A percentile compares a stretch with the other conserved stretches of the same genome.
Conservation (phyloP, 2,797 vertebrate species). For the Diceros bicornis region DNA sequence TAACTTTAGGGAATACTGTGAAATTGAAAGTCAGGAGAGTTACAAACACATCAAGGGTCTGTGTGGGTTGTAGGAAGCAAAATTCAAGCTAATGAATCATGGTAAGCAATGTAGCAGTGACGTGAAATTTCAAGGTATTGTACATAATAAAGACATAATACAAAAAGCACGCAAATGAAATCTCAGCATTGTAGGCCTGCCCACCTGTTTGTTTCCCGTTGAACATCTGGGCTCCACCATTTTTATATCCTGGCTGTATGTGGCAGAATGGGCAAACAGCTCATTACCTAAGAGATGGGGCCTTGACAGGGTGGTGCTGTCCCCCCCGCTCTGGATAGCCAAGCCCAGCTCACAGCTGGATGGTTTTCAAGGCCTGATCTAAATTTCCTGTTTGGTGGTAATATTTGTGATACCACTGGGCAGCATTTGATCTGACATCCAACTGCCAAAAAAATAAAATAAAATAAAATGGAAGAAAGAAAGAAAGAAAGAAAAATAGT, state of each 20-base stretch:
- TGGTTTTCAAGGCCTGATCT: background rate
- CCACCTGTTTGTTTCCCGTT: background rate
- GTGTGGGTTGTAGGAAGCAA: background rate
- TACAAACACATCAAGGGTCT: background rate
- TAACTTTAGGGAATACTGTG: background rate
- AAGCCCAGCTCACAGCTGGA: background rate
- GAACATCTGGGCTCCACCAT: background rate
- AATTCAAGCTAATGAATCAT: background rate
- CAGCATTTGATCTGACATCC: background rate
- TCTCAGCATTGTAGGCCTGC: background rate
- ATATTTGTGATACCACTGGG: background rate
- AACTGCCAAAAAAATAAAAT: background rate
- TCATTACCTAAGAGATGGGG: background rate
- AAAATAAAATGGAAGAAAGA: background rate
- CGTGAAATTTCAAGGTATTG: background rate
- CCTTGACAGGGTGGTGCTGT: rapidly evolving
- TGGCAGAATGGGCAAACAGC: background rate
- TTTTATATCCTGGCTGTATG: background rate
- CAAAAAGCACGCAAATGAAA: background rate
- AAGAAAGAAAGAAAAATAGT: background rate
- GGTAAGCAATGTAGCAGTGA: background rate
- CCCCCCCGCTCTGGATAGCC: rapidly evolving
- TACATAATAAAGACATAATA: background rate
- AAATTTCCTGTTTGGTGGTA: background rate
- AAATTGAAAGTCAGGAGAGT: slow-evolving; percentile 25